These are phyloP conservation scores for Crotalus viridis DNA, from an alignment of 2,113 vertebrate species.

Conservation along the genomic window DNA sequence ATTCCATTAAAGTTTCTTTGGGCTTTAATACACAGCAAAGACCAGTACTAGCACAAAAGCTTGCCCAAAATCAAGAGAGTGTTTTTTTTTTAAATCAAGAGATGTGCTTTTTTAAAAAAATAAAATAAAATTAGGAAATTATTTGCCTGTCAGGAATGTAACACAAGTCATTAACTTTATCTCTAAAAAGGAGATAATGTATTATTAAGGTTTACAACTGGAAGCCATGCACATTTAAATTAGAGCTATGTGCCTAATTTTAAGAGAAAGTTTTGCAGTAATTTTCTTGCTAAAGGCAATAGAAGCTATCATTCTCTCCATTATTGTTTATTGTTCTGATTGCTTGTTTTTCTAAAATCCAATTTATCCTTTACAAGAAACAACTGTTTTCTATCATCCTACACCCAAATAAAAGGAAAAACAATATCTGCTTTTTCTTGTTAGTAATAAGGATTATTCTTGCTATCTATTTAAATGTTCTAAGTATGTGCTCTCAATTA, in stretches of 20 bases:
- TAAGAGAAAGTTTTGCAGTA: neutral
- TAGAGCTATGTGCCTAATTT: neutral
- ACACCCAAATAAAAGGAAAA: neutral
- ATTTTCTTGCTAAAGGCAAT: neutral
- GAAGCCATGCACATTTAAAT: neutral
- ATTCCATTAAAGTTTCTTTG: neutral
- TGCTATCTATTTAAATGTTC: neutral
- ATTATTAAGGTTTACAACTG: neutral
- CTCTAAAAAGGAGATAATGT: neutral
- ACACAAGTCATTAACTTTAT: neutral
- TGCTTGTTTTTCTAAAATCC: neutral
- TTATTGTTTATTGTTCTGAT: neutral
- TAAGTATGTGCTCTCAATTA: neutral
- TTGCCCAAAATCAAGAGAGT: neutral
- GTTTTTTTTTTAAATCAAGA: neutral
- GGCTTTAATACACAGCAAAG: neutral
- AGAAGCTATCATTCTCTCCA: neutral
- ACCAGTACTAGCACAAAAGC: neutral
- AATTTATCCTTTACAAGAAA: neutral
- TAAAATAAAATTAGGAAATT: neutral
- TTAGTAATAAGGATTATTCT: neutral
- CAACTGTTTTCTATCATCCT: neutral
- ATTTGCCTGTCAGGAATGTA: neutral
- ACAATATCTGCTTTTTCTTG: neutral
- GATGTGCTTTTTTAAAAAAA: neutral